A percentile compares a stretch with the other conserved stretches of the same genome.
Conservation (phyloP, 2,797 vertebrate genomes). For the Catamblyrhynchus diadema region DNA sequence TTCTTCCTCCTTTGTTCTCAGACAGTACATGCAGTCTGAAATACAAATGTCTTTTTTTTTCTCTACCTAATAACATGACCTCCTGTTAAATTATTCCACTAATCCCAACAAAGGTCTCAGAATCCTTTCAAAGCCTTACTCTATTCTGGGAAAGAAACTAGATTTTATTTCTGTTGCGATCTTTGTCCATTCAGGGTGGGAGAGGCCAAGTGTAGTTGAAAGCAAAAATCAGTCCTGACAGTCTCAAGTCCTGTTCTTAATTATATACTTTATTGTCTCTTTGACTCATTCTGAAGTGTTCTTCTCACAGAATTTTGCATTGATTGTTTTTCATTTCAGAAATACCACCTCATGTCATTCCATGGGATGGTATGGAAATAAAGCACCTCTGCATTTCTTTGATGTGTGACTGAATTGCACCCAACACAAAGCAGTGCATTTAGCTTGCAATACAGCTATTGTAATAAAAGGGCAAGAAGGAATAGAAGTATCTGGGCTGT, state of each 20-base stretch:
- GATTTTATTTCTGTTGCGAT: not conserved
- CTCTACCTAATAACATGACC: not conserved
- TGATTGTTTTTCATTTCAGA: not conserved
- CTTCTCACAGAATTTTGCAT: not conserved
- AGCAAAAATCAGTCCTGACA: not conserved
- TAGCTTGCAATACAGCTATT: not conserved
- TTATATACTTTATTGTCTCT: not conserved
- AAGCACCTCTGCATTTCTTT: not conserved
- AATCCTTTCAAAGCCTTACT: not conserved
- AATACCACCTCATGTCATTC: not conserved
- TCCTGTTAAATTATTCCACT: not conserved
- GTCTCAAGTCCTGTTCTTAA: not conserved
- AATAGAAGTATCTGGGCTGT: not conserved
- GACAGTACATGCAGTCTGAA: not conserved
- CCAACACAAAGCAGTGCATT: not conserved
- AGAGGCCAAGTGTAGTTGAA: not conserved
- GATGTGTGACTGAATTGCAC: not conserved
- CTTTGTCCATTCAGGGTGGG: not conserved
- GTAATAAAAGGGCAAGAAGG: not conserved
- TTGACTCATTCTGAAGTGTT: not conserved
- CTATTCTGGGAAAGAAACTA: not conserved
- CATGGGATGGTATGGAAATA: not conserved
- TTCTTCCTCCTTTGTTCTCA: not conserved
- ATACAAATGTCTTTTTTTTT: constrained; percentile 2
- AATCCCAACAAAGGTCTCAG: not conserved